A percentile compares a stretch with the other conserved stretches of the same genome.
These are phyloP conservation scores for Danio rerio DNA, from an alignment of 2,113 vertebrate species.

Conservation along the genomic window GRCz12tu NC_133185.1:16756001-16756500, in stretches of 20 bases:
- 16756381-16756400: constrained; percentile 50
- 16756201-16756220: too few species aligned
- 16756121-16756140: too few species aligned
- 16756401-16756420: constrained; percentile 69
- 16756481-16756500: neutral
- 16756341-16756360: too few species aligned
- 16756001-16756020: too few species aligned
- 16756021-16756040: too few species aligned
- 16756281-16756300: constrained; percentile 86
- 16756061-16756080: too few species aligned
- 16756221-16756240: constrained; percentile 83
- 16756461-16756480: neutral
- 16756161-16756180: too few species aligned
- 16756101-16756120: too few species aligned
- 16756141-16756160: too few species aligned
- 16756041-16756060: too few species aligned
- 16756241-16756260: constrained; percentile 97
- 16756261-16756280: constrained; percentile 88
- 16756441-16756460: neutral
- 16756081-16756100: too few species aligned
- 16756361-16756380: neutral
- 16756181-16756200: too few species aligned
- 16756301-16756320: constrained; percentile 66
- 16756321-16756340: neutral
- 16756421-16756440: neutral